These are phyloP conservation scores for Brachymystax lenok DNA, from an alignment of 2,797 vertebrate species.

Conservation along the genomic window DNA sequence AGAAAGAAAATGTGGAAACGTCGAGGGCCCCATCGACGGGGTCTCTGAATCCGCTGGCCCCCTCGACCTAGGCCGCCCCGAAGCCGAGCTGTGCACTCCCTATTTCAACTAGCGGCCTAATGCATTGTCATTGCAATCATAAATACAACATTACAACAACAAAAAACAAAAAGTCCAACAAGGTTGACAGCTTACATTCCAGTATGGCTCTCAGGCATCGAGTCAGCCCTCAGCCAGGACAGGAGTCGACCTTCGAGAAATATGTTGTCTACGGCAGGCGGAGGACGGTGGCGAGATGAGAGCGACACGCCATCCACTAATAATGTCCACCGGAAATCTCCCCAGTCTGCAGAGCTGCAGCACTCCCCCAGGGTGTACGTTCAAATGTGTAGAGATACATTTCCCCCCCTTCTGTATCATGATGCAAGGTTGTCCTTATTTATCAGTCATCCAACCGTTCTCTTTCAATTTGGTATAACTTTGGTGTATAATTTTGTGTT, in stretches of 20 bases:
- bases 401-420: background rate
- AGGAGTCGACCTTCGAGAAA: background rate
- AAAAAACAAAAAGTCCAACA: background rate
- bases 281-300: background rate
- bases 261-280: background rate
- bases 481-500: background rate
- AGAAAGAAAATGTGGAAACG: background rate
- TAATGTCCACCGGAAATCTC: background rate
- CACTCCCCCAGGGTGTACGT: background rate
- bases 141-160: background rate
- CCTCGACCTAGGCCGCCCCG: slow-evolving; percentile 1
- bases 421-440: background rate
- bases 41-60: background rate
- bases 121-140: background rate
- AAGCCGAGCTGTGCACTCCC: background rate
- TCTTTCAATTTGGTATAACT: background rate
- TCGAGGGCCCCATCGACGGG: background rate
- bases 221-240: background rate
- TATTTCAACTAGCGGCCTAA: background rate
- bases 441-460: background rate
- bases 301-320: background rate
- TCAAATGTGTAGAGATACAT: background rate
- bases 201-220: background rate
- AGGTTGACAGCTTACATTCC: background rate
- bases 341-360: background rate